Evolutionary conservation across 1,140 invertebrate species (phyloP).

Genomic region (Platyscapa corneri): DNA sequence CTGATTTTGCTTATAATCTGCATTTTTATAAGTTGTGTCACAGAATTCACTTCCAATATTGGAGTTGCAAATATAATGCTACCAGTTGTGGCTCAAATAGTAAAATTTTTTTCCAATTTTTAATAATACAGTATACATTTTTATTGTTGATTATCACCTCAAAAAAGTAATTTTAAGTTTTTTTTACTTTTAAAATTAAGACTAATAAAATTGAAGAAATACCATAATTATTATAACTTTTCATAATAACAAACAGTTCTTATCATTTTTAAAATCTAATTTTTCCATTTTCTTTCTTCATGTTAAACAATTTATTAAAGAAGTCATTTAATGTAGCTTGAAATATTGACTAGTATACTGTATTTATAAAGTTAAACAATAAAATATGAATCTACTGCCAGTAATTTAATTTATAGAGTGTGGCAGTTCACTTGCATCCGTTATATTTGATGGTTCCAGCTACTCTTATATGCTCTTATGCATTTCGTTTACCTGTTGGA

Average conservation of each 20-base stretch:
- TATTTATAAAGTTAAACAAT: background rate
- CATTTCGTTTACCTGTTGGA: conserved; percentile 83
- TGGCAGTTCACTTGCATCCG: conserved; percentile 83
- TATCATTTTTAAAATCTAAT: background rate
- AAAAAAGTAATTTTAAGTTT: too few species aligned
- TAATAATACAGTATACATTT: background rate
- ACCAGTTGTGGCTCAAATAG: conserved; percentile 87
- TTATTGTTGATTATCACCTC: too few species aligned
- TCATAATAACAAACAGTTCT: too few species aligned
- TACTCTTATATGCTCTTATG: conserved; percentile 85
- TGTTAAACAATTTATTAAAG: background rate
- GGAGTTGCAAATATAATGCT: conserved; percentile 90
- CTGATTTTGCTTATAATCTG: conserved; percentile 78
- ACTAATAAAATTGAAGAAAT: too few species aligned
- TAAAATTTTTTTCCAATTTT: conserved; percentile 61
- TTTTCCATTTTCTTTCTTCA: background rate
- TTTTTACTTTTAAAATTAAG: too few species aligned
- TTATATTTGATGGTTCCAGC: conserved; percentile 91
- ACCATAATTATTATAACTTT: too few species aligned
- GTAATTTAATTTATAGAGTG: conserved; percentile 70
- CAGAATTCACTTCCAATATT: conserved; percentile 89
- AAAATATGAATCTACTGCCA: background rate
- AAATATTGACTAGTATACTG: background rate
- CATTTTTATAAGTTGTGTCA: conserved; percentile 77
- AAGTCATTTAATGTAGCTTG: background rate